These are phyloP conservation scores for Furcifer pardalis DNA, from an alignment of 2,797 vertebrate species.

Conservation along the genomic window DNA sequence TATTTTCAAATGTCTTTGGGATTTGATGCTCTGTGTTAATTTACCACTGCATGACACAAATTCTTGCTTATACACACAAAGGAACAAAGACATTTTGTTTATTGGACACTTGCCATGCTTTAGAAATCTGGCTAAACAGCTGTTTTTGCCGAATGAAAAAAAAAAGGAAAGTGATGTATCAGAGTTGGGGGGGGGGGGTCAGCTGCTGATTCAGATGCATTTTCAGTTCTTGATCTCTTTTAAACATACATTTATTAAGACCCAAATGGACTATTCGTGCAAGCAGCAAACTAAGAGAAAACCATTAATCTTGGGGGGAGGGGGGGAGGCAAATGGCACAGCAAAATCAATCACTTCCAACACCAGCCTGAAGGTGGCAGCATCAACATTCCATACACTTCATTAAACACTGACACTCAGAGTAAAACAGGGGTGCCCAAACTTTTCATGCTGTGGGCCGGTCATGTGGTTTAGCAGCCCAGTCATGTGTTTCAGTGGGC, in stretches of 20 bases:
- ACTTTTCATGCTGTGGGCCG: too few species aligned
- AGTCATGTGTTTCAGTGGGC: too few species aligned
- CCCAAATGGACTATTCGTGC: conserved; percentile 10
- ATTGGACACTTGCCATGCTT: fast-evolving
- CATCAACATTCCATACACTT: conserved; percentile 66
- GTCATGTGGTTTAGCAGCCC: too few species aligned
- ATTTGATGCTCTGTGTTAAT: conserved; percentile 13
- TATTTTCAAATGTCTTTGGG: fast-evolving
- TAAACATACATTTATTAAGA: conserved; percentile 9
- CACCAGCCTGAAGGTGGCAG: conserved; percentile 72
- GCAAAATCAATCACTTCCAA: conserved; percentile 18
- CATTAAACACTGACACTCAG: conserved; percentile 23
- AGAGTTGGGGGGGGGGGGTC: not conserved
- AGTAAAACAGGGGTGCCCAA: too few species aligned
- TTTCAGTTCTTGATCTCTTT: not conserved
- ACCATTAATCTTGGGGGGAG: not conserved
- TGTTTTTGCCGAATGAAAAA: conserved; percentile 32
- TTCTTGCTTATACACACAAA: fast-evolving
- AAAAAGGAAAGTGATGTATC: fast-evolving
- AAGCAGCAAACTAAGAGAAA: not conserved
- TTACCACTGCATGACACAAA: not conserved
- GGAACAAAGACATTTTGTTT: not conserved
- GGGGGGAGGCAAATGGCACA: not conserved
- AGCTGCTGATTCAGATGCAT: not conserved
- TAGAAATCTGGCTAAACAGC: conserved; percentile 17